These are phyloP conservation scores for Bradypodion pumilum DNA, from an alignment of 2,797 vertebrate species.

Conservation along the genomic window DNA sequence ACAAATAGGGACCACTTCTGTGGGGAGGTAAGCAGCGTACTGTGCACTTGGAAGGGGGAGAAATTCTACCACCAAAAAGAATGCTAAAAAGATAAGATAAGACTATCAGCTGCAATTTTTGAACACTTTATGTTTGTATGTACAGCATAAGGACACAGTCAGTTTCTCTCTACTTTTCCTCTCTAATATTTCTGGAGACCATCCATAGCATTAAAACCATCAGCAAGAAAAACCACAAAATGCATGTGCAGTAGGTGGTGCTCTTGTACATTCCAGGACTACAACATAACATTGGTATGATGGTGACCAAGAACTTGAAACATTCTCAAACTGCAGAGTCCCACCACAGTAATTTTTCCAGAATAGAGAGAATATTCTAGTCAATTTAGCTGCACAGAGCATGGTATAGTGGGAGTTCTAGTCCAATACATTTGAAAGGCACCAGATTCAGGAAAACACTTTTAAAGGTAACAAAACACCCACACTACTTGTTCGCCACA, in stretches of 20 bases:
- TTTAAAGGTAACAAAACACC: background rate
- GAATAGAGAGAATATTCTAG: background rate
- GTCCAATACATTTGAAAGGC: too few species aligned
- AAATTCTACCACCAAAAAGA: background rate
- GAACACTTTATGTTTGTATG: background rate
- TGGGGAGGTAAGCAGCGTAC: too few species aligned
- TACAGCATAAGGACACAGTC: background rate
- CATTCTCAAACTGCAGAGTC: background rate
- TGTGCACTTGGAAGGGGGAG: background rate
- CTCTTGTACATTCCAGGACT: conserved; percentile 23
- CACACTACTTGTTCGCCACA: background rate
- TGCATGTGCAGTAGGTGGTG: conserved; percentile 11
- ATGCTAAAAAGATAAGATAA: background rate
- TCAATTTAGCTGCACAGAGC: background rate
- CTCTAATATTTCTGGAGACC: background rate
- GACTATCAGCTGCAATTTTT: background rate
- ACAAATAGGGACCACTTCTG: too few species aligned
- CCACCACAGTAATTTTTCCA: background rate
- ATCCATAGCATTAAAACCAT: background rate
- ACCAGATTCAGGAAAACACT: background rate
- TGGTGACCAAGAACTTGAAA: background rate
- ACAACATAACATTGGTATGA: background rate
- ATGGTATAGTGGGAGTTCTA: background rate
- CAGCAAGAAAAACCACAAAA: background rate
- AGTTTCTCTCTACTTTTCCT: background rate